A percentile compares a stretch with the other conserved stretches of the same genome.
Conservation (phyloP, 2,888 invertebrate species). For the Erebia epiphron region DNA sequence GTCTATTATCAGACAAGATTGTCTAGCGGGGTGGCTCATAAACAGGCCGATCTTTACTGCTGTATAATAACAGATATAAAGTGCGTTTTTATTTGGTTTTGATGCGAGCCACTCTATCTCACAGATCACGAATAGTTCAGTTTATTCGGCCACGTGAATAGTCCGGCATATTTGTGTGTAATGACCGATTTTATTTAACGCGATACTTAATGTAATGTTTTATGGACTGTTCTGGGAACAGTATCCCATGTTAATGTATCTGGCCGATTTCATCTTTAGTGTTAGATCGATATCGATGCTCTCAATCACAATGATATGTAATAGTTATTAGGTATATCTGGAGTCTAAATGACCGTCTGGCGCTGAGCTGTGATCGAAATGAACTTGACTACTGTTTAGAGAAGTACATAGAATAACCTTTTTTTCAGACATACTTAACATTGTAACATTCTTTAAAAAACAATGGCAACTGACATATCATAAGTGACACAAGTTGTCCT, state of each 20-base stretch:
- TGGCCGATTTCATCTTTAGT: slow-evolving; percentile 18
- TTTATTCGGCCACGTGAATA: slow-evolving; percentile 49
- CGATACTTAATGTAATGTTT: slow-evolving; percentile 37
- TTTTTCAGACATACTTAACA: no score
- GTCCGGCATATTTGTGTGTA: slow-evolving; percentile 43
- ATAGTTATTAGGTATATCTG: background rate
- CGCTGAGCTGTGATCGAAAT: background rate
- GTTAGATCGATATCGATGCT: background rate
- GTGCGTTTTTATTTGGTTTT: slow-evolving; percentile 69
- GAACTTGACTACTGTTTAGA: no score
- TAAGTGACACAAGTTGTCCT: no score
- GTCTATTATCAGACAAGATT: slow-evolving; percentile 67
- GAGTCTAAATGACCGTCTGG: background rate
- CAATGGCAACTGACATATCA: no score
- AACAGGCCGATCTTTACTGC: slow-evolving; percentile 65
- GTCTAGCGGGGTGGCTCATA: slow-evolving; percentile 53
- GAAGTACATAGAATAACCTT: no score
- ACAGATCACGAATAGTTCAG: slow-evolving; percentile 58
- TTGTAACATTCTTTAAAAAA: no score
- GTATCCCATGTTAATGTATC: slow-evolving; percentile 26
- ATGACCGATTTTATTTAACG: slow-evolving; percentile 44
- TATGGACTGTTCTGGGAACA: slow-evolving; percentile 31
- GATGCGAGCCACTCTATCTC: slow-evolving; percentile 72
- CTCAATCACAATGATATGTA: background rate
- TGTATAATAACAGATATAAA: slow-evolving; percentile 72